These are phyloP conservation scores for Eucidaris tribuloides DNA, from an alignment of 35 echinoderm and acorn worm genomes.

Conservation along the genomic window DNA sequence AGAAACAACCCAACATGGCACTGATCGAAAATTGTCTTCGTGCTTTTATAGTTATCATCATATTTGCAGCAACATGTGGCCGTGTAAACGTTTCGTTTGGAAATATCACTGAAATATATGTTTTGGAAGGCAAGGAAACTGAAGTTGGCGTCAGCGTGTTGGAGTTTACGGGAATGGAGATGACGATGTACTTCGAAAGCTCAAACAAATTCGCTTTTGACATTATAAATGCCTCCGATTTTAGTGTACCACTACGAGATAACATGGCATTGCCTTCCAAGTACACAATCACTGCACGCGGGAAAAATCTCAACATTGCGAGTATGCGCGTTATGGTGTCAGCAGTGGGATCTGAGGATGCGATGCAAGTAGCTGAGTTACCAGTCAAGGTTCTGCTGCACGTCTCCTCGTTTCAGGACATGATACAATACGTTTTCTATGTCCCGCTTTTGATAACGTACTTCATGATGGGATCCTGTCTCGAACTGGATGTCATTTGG, in stretches of 20 bases:
- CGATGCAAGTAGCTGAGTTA: neutral
- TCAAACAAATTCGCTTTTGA: neutral
- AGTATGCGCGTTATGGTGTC: neutral
- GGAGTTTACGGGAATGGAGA: neutral
- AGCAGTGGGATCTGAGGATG: neutral
- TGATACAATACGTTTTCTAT: neutral
- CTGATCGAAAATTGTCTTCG: no score
- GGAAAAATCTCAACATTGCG: neutral
- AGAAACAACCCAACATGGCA: no score
- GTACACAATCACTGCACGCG: neutral
- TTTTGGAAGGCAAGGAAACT: neutral
- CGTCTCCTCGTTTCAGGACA: neutral
- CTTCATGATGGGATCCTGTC: conserved; percentile 27
- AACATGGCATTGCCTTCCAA: neutral
- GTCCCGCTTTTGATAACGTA: conserved; percentile 27
- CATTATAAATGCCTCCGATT: neutral
- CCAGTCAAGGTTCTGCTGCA: neutral
- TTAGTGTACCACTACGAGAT: neutral
- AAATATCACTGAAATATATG: neutral
- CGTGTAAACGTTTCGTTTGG: neutral
- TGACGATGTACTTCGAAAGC: neutral
- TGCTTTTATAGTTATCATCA: neutral
- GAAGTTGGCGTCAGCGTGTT: neutral
- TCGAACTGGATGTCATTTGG: conserved; percentile 38
- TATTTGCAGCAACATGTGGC: no score